phyloP scores from a whole-genome alignment of 2,888 invertebrate genomes.

The Drosophila pullipes region DNA sequence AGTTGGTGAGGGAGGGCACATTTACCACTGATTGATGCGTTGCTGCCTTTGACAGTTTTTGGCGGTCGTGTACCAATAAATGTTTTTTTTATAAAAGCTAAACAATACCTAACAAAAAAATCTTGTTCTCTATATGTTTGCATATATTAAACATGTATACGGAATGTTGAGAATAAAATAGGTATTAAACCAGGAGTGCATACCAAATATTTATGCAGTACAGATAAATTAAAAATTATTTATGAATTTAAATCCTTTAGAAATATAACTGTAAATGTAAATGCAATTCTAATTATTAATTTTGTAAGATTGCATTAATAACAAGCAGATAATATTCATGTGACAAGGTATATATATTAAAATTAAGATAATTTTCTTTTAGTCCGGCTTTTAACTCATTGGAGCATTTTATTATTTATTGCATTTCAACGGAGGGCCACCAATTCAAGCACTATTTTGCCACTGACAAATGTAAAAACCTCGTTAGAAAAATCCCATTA shows the following conservation, averaged over 20 bases:
- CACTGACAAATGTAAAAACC: constrained; percentile 12
- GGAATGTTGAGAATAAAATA: constrained; percentile 26
- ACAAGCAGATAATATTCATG: neutral
- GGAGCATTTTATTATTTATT: neutral
- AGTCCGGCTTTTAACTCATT: neutral
- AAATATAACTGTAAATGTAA: neutral
- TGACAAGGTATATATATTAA: neutral
- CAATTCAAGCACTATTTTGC: neutral
- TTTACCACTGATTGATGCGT: constrained; percentile 68
- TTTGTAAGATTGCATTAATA: neutral
- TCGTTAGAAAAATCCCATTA: constrained; percentile 63
- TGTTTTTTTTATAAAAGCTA: constrained; percentile 64
- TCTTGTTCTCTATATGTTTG: neutral
- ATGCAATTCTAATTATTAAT: neutral
- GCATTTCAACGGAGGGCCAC: neutral
- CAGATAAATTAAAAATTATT: constrained; percentile 16
- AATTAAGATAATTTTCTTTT: neutral
- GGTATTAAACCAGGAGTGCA: constrained; percentile 51
- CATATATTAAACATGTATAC: constrained; percentile 29
- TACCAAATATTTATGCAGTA: constrained; percentile 37
- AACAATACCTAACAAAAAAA: constrained; percentile 41
- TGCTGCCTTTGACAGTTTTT: constrained; percentile 73
- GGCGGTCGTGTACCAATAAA: constrained; percentile 50
- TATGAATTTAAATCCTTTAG: neutral
- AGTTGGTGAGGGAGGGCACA: constrained; percentile 2